phyloP scores from a whole-genome alignment of 2,797 vertebrate species.

The Acanthornis magna region DNA sequence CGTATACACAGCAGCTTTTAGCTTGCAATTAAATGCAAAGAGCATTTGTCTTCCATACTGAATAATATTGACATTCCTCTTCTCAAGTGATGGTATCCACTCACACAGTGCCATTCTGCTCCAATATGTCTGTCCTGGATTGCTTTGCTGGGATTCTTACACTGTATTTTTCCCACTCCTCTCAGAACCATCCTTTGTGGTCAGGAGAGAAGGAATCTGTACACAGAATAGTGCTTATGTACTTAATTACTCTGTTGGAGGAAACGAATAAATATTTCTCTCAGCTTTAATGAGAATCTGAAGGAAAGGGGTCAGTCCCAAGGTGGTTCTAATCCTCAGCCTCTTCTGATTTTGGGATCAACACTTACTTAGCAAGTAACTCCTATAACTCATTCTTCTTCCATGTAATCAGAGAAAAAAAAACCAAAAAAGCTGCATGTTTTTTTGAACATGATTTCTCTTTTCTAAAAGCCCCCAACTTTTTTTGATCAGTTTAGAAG shows the following conservation, averaged over 20 bases:
- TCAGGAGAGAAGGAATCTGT: background rate
- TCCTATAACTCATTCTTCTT: background rate
- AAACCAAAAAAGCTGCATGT: accelerated
- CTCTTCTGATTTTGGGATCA: background rate
- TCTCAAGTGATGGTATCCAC: background rate
- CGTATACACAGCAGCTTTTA: background rate
- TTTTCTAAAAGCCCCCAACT: accelerated
- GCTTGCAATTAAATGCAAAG: background rate
- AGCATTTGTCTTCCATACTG: background rate
- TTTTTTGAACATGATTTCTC: background rate
- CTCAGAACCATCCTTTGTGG: background rate
- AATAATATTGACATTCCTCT: background rate
- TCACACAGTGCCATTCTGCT: background rate
- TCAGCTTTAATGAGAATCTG: background rate
- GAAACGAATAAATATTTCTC: background rate
- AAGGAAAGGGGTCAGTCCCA: background rate
- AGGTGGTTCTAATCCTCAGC: background rate
- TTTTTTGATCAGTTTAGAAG: background rate
- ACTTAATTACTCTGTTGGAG: background rate
- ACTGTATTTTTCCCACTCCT: background rate
- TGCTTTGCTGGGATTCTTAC: background rate
- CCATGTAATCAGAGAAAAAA: accelerated
- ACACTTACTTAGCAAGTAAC: background rate
- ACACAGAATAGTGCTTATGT: background rate
- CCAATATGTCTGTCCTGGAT: background rate